Conservation (phyloP, 2,113 vertebrate genomes). For the Stegastes partitus region DNA sequence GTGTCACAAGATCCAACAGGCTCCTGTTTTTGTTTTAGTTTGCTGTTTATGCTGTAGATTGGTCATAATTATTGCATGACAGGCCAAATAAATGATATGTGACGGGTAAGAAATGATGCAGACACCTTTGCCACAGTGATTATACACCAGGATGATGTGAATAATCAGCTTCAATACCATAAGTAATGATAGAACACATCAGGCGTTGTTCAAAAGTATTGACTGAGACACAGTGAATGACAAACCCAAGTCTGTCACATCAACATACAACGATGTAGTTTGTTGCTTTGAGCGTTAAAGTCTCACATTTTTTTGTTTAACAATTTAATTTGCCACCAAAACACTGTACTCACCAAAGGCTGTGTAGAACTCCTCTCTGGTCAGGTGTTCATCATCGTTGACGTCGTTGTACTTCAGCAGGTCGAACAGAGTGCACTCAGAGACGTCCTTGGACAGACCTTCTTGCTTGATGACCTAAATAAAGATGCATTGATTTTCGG, state of each 20-base stretch:
- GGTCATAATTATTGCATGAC: not conserved
- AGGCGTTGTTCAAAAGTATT: not conserved
- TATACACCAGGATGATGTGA: not conserved
- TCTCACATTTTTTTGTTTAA: too few relatives aligned
- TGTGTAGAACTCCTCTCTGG: conserved; percentile 93
- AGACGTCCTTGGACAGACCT: conserved; percentile 87
- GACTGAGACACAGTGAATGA: not conserved
- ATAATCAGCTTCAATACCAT: not conserved
- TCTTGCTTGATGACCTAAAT: conserved; percentile 94
- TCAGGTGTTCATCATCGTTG: conserved; percentile 90
- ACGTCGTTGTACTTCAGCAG: conserved; percentile 94
- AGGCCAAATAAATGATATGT: not conserved
- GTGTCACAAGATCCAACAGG: not conserved
- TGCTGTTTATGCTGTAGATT: not conserved
- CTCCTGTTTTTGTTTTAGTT: too few relatives aligned
- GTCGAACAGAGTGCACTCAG: conserved; percentile 93
- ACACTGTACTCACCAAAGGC: conserved; percentile 90
- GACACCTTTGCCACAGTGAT: not conserved
- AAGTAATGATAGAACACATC: not conserved
- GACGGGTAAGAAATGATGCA: not conserved
- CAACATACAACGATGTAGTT: not conserved
- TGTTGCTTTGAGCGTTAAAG: too few relatives aligned
- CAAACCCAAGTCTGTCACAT: not conserved
- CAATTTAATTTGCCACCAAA: not conserved
- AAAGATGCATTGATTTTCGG: conserved; percentile 36